Evolutionary conservation across 2,797 vertebrate genomes (phyloP).

Genomic region (Hyperoplus lanceolatus): DNA sequence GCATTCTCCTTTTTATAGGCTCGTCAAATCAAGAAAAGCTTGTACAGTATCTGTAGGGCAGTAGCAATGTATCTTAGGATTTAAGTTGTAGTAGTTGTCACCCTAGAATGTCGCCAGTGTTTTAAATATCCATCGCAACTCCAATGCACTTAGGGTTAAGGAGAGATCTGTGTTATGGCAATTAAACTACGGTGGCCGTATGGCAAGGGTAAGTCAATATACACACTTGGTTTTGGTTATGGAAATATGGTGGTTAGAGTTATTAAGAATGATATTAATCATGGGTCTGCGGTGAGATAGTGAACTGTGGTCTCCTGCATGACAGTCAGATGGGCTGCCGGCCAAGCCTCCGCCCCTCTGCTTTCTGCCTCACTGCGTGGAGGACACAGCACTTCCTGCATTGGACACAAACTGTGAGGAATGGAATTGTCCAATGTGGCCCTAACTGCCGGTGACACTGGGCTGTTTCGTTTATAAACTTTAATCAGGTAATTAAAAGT

Average conservation of each 20-base stretch:
- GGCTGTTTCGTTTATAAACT: neutral
- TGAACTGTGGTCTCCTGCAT: neutral
- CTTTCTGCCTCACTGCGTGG: neutral
- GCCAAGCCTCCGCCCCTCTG: neutral
- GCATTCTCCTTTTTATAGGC: neutral
- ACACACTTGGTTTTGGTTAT: neutral
- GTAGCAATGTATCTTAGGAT: too few relatives aligned
- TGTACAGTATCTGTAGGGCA: neutral
- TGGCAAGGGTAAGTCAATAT: neutral
- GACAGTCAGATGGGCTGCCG: neutral
- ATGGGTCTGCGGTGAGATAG: neutral
- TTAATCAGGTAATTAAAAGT: neutral
- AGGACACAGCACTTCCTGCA: conserved; percentile 1
- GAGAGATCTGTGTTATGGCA: neutral
- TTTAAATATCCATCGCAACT: too few relatives aligned
- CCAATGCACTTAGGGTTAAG: neutral
- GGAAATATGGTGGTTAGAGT: neutral
- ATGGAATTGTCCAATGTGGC: neutral
- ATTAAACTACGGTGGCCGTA: neutral
- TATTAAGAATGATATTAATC: neutral
- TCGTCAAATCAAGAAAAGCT: neutral
- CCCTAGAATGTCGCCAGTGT: too few relatives aligned
- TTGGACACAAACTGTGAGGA: neutral
- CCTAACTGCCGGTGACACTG: neutral
- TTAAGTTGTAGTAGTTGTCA: too few relatives aligned